These are phyloP conservation scores for Temnothorax rugatulus DNA, from an alignment of 2,888 invertebrate species.

Conservation along the genomic window DNA sequence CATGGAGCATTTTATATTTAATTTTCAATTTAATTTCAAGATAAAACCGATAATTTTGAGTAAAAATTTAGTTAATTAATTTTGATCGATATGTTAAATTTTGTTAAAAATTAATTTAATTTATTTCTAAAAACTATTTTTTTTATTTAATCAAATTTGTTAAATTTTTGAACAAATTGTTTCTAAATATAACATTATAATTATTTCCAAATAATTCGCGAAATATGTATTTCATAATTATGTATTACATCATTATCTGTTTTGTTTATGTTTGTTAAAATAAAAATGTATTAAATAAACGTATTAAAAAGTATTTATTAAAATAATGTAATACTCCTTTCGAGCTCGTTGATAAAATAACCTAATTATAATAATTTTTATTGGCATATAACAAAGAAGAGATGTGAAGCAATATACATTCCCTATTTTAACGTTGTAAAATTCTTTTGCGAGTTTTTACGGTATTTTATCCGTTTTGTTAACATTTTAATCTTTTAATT, in stretches of 20 bases:
- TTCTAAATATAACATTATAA: background rate
- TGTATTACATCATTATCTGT: background rate
- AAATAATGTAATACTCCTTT: background rate
- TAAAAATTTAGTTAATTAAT: constrained; percentile 7
- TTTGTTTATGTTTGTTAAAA: background rate
- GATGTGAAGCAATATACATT: background rate
- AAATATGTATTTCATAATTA: background rate
- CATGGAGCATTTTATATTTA: background rate
- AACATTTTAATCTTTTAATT: background rate
- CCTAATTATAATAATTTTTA: background rate
- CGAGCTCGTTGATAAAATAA: background rate
- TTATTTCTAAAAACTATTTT: background rate
- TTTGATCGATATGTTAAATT: background rate
- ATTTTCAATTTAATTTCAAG: constrained; percentile 18
- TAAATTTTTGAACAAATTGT: background rate
- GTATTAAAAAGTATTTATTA: background rate
- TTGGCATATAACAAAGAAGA: background rate
- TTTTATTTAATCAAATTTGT: background rate
- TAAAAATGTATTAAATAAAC: background rate
- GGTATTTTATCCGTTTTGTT: background rate
- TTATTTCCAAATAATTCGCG: background rate
- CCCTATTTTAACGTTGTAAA: background rate
- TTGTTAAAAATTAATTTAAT: background rate
- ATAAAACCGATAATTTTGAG: constrained; percentile 4
- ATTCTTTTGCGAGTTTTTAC: background rate